A percentile compares a stretch with the other conserved stretches of the same genome.
Conservation (phyloP, 2,888 invertebrate genomes). For the Formica aserva region DNA sequence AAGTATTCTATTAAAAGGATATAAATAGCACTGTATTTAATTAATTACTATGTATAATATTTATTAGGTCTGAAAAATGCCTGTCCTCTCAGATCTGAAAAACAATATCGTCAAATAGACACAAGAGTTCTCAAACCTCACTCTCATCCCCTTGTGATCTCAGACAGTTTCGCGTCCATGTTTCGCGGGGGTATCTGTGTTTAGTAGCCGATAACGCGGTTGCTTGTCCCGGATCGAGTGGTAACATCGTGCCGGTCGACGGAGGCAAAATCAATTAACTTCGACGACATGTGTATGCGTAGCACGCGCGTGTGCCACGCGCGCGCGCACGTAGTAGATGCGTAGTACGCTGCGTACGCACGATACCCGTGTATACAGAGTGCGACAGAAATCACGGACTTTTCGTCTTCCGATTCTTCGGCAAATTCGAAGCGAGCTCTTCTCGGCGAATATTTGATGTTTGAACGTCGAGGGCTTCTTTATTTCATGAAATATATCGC, state of each 20-base stretch:
- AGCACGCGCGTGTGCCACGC: conserved; percentile 63
- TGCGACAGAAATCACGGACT: background rate
- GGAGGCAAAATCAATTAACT: conserved; percentile 83
- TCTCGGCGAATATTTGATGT: background rate
- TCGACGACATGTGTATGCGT: conserved; percentile 60
- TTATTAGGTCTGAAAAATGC: background rate
- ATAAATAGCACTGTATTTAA: too few species aligned
- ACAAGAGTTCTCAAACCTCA: background rate
- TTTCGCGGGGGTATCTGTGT: conserved; percentile 43
- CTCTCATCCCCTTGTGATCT: background rate
- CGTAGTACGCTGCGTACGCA: conserved; percentile 60
- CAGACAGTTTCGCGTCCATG: conserved; percentile 30
- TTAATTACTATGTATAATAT: too few species aligned
- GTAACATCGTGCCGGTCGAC: conserved; percentile 74
- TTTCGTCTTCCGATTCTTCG: background rate
- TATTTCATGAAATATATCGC: background rate
- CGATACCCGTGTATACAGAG: conserved; percentile 44
- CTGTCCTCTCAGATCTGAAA: background rate
- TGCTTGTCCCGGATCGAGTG: conserved; percentile 72
- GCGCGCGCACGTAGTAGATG: conserved; percentile 61
- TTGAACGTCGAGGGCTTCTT: background rate
- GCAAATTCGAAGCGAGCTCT: background rate
- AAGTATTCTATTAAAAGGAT: too few species aligned
- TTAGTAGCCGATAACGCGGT: conserved; percentile 66
- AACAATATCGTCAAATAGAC: background rate